phyloP scores from a whole-genome alignment of 2,797 vertebrate species.

The Aeoliscus strigatus region DNA sequence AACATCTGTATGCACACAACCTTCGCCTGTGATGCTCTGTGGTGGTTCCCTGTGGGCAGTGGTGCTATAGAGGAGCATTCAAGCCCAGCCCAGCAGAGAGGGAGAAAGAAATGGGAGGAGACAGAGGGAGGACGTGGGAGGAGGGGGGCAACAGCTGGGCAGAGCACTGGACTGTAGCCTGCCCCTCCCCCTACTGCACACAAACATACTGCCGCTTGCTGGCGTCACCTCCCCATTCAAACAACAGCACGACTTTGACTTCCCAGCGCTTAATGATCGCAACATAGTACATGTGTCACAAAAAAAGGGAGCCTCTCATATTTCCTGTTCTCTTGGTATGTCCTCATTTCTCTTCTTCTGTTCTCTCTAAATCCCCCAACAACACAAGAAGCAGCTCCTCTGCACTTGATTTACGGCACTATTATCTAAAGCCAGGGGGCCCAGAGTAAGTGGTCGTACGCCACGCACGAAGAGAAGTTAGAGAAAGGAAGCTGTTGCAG shows the following conservation, averaged over 20 bases:
- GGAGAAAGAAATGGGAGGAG: neutral
- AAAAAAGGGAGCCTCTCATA: slow-evolving; percentile 2
- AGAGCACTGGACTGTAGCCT: slow-evolving; percentile 41
- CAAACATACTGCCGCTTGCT: slow-evolving; percentile 46
- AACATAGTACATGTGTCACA: slow-evolving; percentile 1
- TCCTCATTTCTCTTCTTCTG: slow-evolving; percentile 2
- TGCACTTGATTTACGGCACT: slow-evolving; percentile 44
- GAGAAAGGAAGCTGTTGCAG: neutral
- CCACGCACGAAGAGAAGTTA: neutral
- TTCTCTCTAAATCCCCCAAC: slow-evolving; percentile 3
- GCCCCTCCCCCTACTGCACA: slow-evolving; percentile 58
- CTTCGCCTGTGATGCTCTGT: slow-evolving; percentile 17
- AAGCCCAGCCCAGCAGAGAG: slow-evolving; percentile 40
- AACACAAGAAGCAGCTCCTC: slow-evolving; percentile 14
- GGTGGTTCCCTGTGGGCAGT: slow-evolving; percentile 27
- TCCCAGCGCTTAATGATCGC: slow-evolving; percentile 21
- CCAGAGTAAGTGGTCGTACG: slow-evolving; percentile 10
- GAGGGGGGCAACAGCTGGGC: slow-evolving; percentile 60
- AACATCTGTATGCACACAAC: slow-evolving; percentile 6
- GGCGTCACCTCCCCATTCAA: slow-evolving; percentile 45
- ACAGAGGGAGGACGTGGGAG: slow-evolving; percentile 6
- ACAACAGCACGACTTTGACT: slow-evolving; percentile 14
- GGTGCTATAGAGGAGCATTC: slow-evolving; percentile 31
- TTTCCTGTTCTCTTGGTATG: slow-evolving; percentile 12
- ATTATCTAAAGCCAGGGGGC: slow-evolving; percentile 40